A percentile compares a stretch with the other conserved stretches of the same genome.
Evolutionary conservation across 2,113 vertebrate genomes (phyloP).

Genomic region (Strigops habroptila): DNA sequence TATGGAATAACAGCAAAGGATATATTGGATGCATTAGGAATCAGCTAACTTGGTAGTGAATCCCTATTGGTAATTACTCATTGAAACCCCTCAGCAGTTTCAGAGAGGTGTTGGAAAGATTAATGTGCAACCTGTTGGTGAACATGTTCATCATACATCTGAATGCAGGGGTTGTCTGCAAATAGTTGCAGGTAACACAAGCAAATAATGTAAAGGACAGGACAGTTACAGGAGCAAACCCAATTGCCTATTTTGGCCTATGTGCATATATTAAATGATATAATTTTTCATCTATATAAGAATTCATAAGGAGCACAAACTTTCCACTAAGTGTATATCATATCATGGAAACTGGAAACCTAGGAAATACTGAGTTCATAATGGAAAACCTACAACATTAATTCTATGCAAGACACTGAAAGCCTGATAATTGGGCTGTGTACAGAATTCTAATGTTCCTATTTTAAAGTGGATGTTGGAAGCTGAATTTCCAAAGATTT

Average conservation of each 20-base stretch:
- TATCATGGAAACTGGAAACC: neutral
- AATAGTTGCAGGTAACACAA: neutral
- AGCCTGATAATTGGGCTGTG: neutral
- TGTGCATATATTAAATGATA: neutral
- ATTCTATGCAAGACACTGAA: neutral
- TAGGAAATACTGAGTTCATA: neutral
- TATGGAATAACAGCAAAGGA: neutral
- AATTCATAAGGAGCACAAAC: neutral
- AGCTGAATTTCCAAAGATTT: neutral
- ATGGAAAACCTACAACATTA: neutral
- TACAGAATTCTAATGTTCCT: neutral
- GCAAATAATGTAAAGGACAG: neutral
- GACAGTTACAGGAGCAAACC: neutral
- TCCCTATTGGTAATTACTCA: neutral
- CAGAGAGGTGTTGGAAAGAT: neutral
- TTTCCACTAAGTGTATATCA: neutral
- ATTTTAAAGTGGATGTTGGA: neutral
- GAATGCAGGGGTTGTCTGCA: neutral
- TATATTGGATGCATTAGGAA: neutral
- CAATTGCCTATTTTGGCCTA: neutral
- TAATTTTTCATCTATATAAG: neutral
- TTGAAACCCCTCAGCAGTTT: neutral
- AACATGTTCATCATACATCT: neutral
- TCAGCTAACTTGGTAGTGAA: neutral
- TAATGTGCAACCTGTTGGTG: neutral